Conservation (phyloP, 2,113 vertebrate species). For the Callocephalon fimbriatum region DNA sequence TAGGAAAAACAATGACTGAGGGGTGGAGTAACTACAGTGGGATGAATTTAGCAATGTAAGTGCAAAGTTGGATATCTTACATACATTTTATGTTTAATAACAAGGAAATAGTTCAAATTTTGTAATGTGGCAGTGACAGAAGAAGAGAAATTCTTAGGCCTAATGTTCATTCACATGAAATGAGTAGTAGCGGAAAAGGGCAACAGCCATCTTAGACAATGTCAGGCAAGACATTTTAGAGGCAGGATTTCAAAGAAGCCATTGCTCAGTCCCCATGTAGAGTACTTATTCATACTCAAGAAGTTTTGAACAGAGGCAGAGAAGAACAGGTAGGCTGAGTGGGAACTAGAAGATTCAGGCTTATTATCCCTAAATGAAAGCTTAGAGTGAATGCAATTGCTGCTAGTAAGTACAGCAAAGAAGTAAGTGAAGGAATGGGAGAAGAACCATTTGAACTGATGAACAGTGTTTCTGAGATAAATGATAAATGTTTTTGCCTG, state of each 20-base stretch:
- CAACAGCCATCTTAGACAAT: not conserved
- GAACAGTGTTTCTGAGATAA: not conserved
- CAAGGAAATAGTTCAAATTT: not conserved
- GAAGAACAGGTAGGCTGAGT: not conserved
- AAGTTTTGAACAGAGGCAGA: not conserved
- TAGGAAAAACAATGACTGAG: not conserved
- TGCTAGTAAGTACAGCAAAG: not conserved
- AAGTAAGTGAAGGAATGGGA: not conserved
- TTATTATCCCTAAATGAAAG: not conserved
- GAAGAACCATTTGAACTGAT: not conserved
- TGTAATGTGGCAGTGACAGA: not conserved
- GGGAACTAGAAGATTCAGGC: not conserved
- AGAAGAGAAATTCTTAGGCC: not conserved
- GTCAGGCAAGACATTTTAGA: not conserved
- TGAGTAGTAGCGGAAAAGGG: not conserved
- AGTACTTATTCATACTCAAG: not conserved
- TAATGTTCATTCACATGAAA: not conserved
- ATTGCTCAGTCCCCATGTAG: fast-evolving
- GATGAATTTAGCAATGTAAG: not conserved
- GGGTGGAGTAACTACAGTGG: not conserved
- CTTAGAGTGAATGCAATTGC: not conserved
- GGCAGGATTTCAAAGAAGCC: not conserved
- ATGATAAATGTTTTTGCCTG: not conserved
- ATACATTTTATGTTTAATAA: not conserved
- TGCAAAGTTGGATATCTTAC: not conserved